Base-by-base conservation (phyloP, 2,888 invertebrate species). In the Acanthacorydalis orientalis region DNA sequence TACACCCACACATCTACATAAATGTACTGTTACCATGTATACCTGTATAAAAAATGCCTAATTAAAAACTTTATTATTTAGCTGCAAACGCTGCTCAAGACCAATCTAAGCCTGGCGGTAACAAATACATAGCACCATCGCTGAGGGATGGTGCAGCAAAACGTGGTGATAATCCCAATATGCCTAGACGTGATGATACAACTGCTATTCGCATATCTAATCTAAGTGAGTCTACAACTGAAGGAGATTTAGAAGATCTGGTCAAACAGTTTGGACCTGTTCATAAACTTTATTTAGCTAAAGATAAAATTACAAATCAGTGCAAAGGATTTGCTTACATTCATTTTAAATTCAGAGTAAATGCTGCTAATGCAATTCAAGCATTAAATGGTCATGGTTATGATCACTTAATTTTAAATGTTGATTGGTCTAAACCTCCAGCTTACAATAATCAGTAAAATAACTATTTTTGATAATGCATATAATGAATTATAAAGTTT, bases 291-390 rank as follows among this genome's bases (percentile, higher is more conserved):
- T 99, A 88, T 65, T 76, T 98, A 57, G 96, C 97, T 10, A 93
- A 95, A 65, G 97, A 98, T 59, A 87, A 88, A 67, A 72, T 73
- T 51, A 85, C 85, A 53, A 86, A 86, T 9, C 72, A 77, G n/a
- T 89, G 88, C 68, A 88, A 93, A 75, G 97, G 97, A 51, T 98
- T 97, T 68, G 97, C 97, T 11, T 98, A 97, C 64, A 91, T 98
- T 51, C 97, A 96, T 60, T 98, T 92, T 69, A 89, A 89, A 64
- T 82, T 82, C 57, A 77, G 85, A 57, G 82, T 83, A 57, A 91
- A 93, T 68, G 96, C 96, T 40, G 86, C 88, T 4, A 80, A 85
- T 57, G 98, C 98, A 49, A 95, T 98, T 60, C 73, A 78, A 51
- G 76, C 77, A 46, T 75, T 97, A 11, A 84, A 95, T 60, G 95